phyloP scores from a whole-genome alignment of 2,113 vertebrate species.

The Apodemus sylvaticus region DNA sequence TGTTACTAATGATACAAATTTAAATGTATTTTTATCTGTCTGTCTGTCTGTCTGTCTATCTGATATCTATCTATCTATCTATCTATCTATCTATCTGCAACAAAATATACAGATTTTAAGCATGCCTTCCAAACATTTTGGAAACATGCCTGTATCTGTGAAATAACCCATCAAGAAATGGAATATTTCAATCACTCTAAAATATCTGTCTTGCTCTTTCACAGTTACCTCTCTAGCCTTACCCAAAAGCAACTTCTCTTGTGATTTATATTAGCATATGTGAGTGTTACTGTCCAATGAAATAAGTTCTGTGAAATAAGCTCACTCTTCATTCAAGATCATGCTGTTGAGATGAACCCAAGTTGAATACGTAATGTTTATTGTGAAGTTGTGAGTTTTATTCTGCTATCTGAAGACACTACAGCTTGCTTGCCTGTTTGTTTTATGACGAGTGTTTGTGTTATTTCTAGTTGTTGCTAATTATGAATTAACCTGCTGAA shows the following conservation, averaged over 20 bases:
- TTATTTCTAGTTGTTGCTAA: conserved; percentile 8
- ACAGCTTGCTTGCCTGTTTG: background rate
- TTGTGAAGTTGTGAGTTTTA: background rate
- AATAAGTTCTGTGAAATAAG: background rate
- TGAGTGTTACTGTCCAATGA: background rate
- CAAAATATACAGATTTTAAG: background rate
- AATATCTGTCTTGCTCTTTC: background rate
- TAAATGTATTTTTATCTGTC: background rate
- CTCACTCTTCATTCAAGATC: background rate
- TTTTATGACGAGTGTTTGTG: background rate
- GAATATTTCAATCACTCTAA: background rate
- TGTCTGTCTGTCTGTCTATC: background rate
- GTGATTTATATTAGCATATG: background rate
- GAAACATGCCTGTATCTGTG: too few species aligned
- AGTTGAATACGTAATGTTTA: background rate
- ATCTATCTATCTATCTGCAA: background rate
- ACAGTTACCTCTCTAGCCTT: background rate
- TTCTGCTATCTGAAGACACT: background rate
- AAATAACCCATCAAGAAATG: background rate
- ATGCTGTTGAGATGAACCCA: background rate
- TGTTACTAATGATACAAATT: background rate
- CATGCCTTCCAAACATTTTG: background rate
- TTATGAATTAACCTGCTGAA: background rate
- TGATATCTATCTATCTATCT: conserved; percentile 26
- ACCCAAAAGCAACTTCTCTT: background rate